These are phyloP conservation scores for Plagodis pulveraria DNA, from an alignment of 2,888 invertebrate species.

Conservation along the genomic window DNA sequence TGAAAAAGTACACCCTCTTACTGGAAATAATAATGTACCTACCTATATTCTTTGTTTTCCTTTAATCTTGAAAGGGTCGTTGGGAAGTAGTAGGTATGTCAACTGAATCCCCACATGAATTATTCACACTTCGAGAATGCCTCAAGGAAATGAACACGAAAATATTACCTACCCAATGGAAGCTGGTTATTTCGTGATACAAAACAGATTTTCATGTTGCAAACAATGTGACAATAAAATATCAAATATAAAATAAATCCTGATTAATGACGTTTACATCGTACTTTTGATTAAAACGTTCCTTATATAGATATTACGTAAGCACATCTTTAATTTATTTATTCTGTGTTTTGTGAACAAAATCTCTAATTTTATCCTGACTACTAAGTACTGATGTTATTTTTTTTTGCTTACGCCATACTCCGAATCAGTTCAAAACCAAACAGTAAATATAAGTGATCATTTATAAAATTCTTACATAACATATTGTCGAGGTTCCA, in stretches of 20 bases:
- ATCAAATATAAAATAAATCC: too few species aligned
- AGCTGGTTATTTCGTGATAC: conserved; percentile 29
- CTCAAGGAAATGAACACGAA: conserved; percentile 54
- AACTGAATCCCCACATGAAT: conserved; percentile 65
- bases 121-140: conserved; percentile 62
- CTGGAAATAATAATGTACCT: background rate
- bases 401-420: too few species aligned
- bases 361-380: too few species aligned
- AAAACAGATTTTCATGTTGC: conserved; percentile 3
- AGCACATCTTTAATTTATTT: too few species aligned
- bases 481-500: conserved; percentile 19
- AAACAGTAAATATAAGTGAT: too few species aligned
- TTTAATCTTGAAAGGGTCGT: conserved; percentile 57
- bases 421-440: too few species aligned
- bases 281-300: too few species aligned
- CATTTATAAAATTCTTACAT: background rate
- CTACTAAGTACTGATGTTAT: too few species aligned
- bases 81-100: conserved; percentile 67
- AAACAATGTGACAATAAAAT: too few species aligned
- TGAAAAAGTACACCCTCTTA: background rate
- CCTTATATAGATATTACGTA: too few species aligned
- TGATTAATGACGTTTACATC: too few species aligned
- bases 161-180: conserved; percentile 34
- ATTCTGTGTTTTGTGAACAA: too few species aligned
- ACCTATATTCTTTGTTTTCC: conserved; percentile 48